Base-by-base conservation (phyloP, 2,797 vertebrate genomes). In the Pseudopleuronectes americanus region DNA sequence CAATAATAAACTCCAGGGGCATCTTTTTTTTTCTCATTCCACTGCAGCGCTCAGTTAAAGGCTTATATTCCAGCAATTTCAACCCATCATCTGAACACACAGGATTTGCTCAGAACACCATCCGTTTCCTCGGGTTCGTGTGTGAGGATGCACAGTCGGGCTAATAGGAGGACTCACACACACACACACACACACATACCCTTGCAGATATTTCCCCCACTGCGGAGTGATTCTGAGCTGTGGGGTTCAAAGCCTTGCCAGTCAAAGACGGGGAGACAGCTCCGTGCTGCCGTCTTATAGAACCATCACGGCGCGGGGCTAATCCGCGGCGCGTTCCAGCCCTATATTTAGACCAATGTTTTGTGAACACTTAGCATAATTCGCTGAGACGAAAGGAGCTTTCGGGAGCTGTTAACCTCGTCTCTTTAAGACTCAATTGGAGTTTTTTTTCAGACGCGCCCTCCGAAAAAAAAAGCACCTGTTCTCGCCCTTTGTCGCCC, bases 291-390 rank as follows among this genome's bases (percentile, higher is more conserved):
- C 60, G 79, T 87, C 83, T 90, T 90, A 91, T 84, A 84, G 84
- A 89, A 76, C 86, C 87, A 87, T 91, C 87, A 86, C 80, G 79
- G 81, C 69, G 80, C 64, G 8, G 84, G 86, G 86, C 81, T 91
- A 92, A 92, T 91, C 91, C 90, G 87, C 74, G 13, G 76, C 71
- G 64, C 68, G 67, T 86, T 92, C 75, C 75, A 84, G 68, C 68
- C 67, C 89, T 93, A 90, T 92, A 89, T 93, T 93, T 92, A 93
- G 90, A 90, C 81, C 74, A 65, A 71, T 90, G 88, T 93, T 94
- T 92, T 86, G 82, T 81, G 88, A 90, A 84, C 87, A 91, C 84
- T 91, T 92, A 86, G 84, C 83, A 91, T 93, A 90, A 92, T 90
- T 92, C 81, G 22, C 76, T 64, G 82, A 87, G 85, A 87, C 71